These are phyloP conservation scores for Rhinopomastus cyanomelas DNA, from an alignment of 2,113 vertebrate species.

Conservation along the genomic window DNA sequence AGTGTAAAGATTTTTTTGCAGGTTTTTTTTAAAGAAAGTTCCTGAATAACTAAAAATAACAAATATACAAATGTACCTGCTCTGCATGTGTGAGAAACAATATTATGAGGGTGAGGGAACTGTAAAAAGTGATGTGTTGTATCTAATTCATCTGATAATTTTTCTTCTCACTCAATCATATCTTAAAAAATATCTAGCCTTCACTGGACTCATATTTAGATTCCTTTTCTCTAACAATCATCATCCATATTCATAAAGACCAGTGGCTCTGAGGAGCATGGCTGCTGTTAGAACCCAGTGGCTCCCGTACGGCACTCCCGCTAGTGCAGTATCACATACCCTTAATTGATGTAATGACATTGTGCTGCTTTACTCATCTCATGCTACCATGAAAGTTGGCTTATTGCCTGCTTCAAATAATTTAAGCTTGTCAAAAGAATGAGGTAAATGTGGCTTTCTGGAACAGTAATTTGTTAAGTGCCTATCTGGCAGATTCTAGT, in stretches of 20 bases:
- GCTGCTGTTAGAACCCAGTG: not conserved
- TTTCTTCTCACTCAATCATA: not conserved
- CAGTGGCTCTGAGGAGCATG: not conserved
- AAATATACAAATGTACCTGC: no score
- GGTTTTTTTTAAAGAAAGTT: not conserved
- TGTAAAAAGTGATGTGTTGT: not conserved
- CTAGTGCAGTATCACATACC: not conserved
- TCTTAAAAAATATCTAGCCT: not conserved
- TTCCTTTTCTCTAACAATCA: not conserved
- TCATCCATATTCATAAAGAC: not conserved
- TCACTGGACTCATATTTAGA: not conserved
- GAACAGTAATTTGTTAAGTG: constrained; percentile 32
- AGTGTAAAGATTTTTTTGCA: not conserved
- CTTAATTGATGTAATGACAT: not conserved
- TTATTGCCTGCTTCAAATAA: constrained; percentile 31
- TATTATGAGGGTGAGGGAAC: not conserved
- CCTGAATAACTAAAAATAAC: not conserved
- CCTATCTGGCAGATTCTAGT: not conserved
- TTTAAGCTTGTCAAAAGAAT: constrained; percentile 16
- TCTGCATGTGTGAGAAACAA: not conserved
- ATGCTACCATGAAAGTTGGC: not conserved
- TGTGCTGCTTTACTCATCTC: not conserved
- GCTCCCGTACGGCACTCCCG: not conserved
- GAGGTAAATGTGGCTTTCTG: constrained; percentile 3
- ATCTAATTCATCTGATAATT: not conserved